A percentile compares a stretch with the other conserved stretches of the same genome.
These are phyloP conservation scores for Sthenelais limicola DNA, from an alignment of 2,888 invertebrate genomes.

Conservation along the genomic window DNA sequence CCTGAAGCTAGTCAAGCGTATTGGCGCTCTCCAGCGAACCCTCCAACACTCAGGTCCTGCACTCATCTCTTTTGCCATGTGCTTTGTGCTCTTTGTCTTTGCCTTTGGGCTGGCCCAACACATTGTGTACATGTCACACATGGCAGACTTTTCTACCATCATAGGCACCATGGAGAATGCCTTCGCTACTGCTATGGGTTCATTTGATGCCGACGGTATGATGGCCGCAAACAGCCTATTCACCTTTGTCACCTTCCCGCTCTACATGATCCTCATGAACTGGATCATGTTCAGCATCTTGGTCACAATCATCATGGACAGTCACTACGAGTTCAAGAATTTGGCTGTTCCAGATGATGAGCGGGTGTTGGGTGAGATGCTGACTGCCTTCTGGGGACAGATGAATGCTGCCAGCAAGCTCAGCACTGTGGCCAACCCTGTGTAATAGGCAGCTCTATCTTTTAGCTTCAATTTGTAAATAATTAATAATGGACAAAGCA, in stretches of 20 bases:
- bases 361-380: not conserved
- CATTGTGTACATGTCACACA: not conserved
- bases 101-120: not conserved
- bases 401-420: slow-evolving; percentile 2
- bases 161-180: not conserved
- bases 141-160: slow-evolving; percentile 1
- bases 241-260: slow-evolving; percentile 10
- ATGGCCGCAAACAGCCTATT: not conserved
- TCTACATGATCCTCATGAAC: slow-evolving; percentile 37
- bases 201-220: slow-evolving; percentile 23
- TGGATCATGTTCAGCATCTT: slow-evolving; percentile 36
- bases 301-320: slow-evolving; percentile 38
- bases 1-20: slow-evolving; percentile 24
- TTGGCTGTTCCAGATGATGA: slow-evolving; percentile 15
- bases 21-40: slow-evolving; percentile 1
- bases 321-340: slow-evolving; percentile 36
- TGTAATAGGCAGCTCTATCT: no score
- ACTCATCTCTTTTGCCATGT: not conserved
- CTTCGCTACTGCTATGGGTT: slow-evolving; percentile 22
- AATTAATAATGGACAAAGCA: no score
- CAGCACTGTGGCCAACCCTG: no score
- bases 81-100: slow-evolving; percentile 6
- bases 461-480: no score
- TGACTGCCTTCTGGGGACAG: slow-evolving; percentile 20
- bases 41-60: slow-evolving; percentile 5